Conservation (phyloP, 2,113 vertebrate species). For the Charina bottae region DNA sequence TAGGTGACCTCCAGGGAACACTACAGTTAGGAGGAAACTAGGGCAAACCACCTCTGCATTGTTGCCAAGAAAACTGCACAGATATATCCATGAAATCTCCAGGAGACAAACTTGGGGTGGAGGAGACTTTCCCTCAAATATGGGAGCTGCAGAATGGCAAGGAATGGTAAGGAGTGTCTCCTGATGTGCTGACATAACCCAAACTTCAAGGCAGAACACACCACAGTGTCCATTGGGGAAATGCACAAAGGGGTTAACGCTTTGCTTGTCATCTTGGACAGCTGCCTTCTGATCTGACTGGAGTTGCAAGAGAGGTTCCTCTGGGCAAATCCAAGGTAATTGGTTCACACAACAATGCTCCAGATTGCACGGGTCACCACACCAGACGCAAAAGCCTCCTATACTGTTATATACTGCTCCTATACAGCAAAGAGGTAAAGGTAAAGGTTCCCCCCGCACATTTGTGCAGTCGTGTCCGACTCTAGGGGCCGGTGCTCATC, state of each 20-base stretch:
- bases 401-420: not conserved
- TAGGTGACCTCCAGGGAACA: not conserved
- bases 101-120: not conserved
- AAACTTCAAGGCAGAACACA: not conserved
- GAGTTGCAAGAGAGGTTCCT: not conserved
- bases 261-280: not conserved
- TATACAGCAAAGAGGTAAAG: not conserved
- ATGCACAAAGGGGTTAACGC: not conserved
- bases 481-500: too few species aligned
- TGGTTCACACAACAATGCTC: not conserved
- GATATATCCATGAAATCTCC: not conserved
- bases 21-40: not conserved
- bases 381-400: not conserved
- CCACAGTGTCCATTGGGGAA: not conserved
- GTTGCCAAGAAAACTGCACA: not conserved
- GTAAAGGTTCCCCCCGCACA: too few species aligned
- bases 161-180: not conserved
- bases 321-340: not conserved
- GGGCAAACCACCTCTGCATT: not conserved
- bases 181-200: not conserved
- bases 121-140: not conserved
- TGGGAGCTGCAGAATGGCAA: not conserved
- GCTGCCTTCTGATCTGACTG: rapidly evolving
- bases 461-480: too few species aligned
- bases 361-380: not conserved